Conservation (phyloP, 2,888 invertebrate genomes). For the Sarcophaga carnaria region DNA sequence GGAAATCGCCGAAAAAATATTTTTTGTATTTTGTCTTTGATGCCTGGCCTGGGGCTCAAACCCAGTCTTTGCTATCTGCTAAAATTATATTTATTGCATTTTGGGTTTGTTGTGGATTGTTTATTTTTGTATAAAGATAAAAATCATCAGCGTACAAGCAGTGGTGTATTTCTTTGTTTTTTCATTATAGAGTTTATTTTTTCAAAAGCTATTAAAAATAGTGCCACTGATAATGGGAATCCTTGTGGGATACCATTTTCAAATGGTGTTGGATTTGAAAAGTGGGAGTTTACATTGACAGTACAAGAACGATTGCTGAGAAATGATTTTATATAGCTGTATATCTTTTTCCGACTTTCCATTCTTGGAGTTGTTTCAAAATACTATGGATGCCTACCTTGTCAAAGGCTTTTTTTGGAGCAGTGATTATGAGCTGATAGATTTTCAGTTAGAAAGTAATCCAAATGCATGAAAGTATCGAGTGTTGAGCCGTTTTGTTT, state of each 20-base stretch:
- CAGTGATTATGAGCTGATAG: slow-evolving; percentile 50
- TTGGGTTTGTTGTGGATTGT: slow-evolving; percentile 15
- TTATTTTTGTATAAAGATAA: slow-evolving; percentile 45
- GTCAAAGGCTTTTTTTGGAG: slow-evolving; percentile 27
- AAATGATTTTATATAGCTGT: slow-evolving; percentile 39
- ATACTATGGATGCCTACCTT: slow-evolving; percentile 38
- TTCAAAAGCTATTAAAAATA: slow-evolving; percentile 44
- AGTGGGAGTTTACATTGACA: slow-evolving; percentile 11
- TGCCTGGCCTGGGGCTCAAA: too few species aligned
- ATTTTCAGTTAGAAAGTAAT: slow-evolving; percentile 38
- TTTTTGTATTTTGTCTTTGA: too few species aligned
- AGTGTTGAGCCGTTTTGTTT: slow-evolving; percentile 38
- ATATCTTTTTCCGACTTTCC: slow-evolving; percentile 44
- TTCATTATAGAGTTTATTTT: slow-evolving; percentile 40
- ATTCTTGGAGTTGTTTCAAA: slow-evolving; percentile 11
- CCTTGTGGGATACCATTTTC: slow-evolving; percentile 41
- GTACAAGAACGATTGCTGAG: slow-evolving; percentile 29
- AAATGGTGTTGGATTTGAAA: slow-evolving; percentile 16
- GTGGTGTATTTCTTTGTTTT: slow-evolving; percentile 25
- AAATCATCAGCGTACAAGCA: slow-evolving; percentile 53
- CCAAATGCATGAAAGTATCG: slow-evolving; percentile 51
- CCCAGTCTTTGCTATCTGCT: background rate
- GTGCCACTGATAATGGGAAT: slow-evolving; percentile 8
- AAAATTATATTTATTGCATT: too few species aligned
- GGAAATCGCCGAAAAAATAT: too few species aligned